These are phyloP conservation scores for Lepisosteus oculatus DNA, from an alignment of 2,113 vertebrate genomes.

Conservation along the genomic window DNA sequence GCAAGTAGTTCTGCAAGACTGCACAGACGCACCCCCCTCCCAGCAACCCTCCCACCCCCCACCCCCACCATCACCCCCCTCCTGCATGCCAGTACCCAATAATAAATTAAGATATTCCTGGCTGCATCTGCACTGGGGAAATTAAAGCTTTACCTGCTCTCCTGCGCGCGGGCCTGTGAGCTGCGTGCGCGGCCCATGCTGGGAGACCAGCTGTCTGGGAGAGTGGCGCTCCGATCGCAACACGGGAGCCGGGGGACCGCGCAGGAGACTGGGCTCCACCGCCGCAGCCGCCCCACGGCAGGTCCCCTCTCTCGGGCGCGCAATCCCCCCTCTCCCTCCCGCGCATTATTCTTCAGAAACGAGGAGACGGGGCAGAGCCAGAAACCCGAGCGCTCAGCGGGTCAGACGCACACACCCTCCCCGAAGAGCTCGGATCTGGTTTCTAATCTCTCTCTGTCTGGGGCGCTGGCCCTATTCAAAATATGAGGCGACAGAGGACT, in stretches of 20 bases:
- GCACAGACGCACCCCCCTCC: conserved; percentile 53
- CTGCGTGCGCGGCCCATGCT: conserved; percentile 81
- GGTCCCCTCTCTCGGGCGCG: conserved; percentile 77
- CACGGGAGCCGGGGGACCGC: conserved; percentile 80
- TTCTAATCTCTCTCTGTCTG: neutral
- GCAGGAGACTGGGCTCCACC: conserved; percentile 76
- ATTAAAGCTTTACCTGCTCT: conserved; percentile 86
- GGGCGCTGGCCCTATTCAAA: neutral
- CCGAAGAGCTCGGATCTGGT: neutral
- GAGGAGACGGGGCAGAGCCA: conserved; percentile 35
- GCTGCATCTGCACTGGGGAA: conserved; percentile 85
- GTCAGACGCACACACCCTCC: conserved; percentile 33
- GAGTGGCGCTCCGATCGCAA: conserved; percentile 79
- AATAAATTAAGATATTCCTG: conserved; percentile 91
- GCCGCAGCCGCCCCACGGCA: conserved; percentile 75
- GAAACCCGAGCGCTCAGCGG: conserved; percentile 25
- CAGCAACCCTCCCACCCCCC: conserved; percentile 52
- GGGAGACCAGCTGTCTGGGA: conserved; percentile 86
- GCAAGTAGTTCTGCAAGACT: conserved; percentile 77
- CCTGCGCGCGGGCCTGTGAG: conserved; percentile 78
- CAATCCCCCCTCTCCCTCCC: conserved; percentile 68
- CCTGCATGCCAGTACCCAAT: conserved; percentile 83
- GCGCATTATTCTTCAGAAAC: conserved; percentile 48
- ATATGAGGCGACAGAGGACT: too few species aligned
- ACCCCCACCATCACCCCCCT: conserved; percentile 43